phyloP scores from a whole-genome alignment of 2,888 invertebrate genomes.

The Mantis religiosa region DNA sequence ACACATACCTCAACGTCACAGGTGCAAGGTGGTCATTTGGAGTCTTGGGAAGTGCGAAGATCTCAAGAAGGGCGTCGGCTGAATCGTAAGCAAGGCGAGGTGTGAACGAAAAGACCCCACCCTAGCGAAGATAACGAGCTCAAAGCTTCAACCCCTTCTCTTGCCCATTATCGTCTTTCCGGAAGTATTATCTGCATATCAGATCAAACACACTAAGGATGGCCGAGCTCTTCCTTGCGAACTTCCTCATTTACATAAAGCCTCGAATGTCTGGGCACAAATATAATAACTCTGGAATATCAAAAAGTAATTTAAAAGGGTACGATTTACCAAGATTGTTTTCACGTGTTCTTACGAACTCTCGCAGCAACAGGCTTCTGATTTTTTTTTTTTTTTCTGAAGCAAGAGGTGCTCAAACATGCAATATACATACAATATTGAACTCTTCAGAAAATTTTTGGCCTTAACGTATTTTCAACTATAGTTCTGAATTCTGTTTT shows the following conservation, averaged over 20 bases:
- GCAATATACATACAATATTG: too few relatives aligned
- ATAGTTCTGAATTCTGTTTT: too few relatives aligned
- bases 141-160: neutral
- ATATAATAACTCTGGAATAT: neutral
- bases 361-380: too few relatives aligned
- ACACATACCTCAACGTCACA: neutral
- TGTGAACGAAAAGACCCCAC: neutral
- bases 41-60: neutral
- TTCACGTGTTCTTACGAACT: too few relatives aligned
- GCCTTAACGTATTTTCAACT: too few relatives aligned
- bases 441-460: too few relatives aligned
- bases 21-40: neutral
- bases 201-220: neutral
- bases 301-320: too few relatives aligned
- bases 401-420: too few relatives aligned
- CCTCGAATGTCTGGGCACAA: neutral
- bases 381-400: too few relatives aligned
- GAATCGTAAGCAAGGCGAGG: neutral
- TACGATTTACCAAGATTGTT: too few relatives aligned
- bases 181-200: neutral
- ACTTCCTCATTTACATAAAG: neutral
- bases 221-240: neutral
- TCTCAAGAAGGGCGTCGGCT: neutral
- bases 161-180: neutral
- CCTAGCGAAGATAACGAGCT: neutral